A percentile compares a stretch with the other conserved stretches of the same genome.
These are phyloP conservation scores for Arctocebus calabarensis DNA, from an alignment of 2,797 vertebrate genomes.

Conservation along the genomic window DNA sequence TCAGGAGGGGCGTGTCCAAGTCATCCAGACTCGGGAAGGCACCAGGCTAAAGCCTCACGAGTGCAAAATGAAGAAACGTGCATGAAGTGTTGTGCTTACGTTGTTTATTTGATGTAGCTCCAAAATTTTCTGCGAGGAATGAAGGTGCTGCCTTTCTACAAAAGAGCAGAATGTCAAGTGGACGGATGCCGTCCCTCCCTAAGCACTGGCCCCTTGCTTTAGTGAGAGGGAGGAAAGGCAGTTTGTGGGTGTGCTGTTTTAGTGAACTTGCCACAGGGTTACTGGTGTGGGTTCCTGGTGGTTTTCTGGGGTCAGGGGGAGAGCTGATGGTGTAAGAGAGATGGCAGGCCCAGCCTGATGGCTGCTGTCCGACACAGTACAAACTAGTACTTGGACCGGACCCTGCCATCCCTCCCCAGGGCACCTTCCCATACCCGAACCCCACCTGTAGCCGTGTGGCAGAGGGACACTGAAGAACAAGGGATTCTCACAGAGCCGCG, in stretches of 20 bases:
- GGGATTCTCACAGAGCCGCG: background rate
- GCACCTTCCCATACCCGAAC: background rate
- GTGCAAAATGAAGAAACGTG: background rate
- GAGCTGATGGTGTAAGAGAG: background rate
- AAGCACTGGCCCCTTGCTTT: background rate
- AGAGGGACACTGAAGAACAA: fast-evolving
- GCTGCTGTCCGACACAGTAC: background rate
- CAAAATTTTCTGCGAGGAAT: background rate
- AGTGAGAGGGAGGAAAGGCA: too few relatives aligned
- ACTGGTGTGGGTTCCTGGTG: background rate
- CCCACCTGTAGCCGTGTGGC: background rate
- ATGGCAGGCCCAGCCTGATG: background rate
- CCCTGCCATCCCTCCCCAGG: fast-evolving
- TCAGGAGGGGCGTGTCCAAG: slow-evolving; percentile 60
- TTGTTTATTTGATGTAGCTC: background rate
- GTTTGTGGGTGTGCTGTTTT: fast-evolving
- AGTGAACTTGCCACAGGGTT: background rate
- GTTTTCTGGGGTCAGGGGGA: background rate
- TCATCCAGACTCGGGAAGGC: background rate
- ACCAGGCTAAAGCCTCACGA: background rate
- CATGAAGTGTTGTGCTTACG: background rate
- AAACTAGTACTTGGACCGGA: background rate
- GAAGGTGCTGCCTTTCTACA: background rate
- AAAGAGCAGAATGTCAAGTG: background rate
- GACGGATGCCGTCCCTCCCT: background rate